These are phyloP conservation scores for Tiliqua scincoides DNA, from an alignment of 2,113 vertebrate species.

Conservation along the genomic window DNA sequence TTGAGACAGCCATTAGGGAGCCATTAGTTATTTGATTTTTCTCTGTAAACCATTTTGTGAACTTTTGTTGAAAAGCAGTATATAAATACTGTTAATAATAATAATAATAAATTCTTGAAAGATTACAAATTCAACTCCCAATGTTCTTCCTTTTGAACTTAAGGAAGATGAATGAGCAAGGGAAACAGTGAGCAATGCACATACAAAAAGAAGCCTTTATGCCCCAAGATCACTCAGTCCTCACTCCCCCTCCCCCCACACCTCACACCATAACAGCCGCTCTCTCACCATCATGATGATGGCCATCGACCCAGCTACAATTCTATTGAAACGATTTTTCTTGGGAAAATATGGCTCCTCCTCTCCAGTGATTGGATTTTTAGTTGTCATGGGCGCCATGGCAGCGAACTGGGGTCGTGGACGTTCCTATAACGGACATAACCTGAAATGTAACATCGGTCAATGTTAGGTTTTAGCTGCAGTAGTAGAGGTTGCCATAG, in stretches of 20 bases:
- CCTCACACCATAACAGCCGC: background rate
- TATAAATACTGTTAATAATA: no score
- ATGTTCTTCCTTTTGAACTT: background rate
- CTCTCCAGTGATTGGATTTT: conserved; percentile 58
- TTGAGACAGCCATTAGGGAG: no score
- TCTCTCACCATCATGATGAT: conserved; percentile 62
- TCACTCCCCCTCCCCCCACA: background rate
- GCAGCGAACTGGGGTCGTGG: conserved; percentile 62
- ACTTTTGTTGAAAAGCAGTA: no score
- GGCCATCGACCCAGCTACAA: conserved; percentile 55
- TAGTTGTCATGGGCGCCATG: conserved; percentile 52
- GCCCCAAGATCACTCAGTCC: background rate
- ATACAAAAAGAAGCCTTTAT: background rate
- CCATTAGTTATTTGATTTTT: no score
- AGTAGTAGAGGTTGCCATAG: accelerated
- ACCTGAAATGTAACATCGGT: background rate
- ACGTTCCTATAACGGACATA: conserved; percentile 54
- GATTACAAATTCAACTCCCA: background rate
- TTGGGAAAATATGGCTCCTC: conserved; percentile 66
- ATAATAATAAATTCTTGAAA: no score
- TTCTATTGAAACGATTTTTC: background rate
- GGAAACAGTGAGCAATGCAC: background rate
- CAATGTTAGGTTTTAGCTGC: background rate
- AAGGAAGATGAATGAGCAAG: background rate
- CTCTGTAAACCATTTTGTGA: no score